phyloP scores from a whole-genome alignment of 2,797 vertebrate genomes.

The Macropus fuliginosus region DNA sequence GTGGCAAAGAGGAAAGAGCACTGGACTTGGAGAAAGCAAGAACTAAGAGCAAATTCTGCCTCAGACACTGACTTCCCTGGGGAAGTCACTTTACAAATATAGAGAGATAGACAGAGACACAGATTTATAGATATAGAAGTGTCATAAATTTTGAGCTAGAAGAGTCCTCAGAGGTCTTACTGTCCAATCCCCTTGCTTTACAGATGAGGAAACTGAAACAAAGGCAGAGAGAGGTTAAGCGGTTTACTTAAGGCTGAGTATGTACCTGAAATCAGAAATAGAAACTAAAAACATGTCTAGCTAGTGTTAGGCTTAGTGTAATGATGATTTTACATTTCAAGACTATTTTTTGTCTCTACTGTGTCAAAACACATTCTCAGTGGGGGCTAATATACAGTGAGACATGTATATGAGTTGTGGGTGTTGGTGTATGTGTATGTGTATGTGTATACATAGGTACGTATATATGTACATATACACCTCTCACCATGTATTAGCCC shows the following conservation, averaged over 20 bases:
- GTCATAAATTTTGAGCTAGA: no score
- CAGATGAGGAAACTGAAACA: background rate
- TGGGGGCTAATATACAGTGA: background rate
- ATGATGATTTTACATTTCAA: background rate
- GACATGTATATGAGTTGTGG: no score
- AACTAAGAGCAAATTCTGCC: background rate
- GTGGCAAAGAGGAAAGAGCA: background rate
- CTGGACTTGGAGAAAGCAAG: background rate
- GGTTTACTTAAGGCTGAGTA: background rate
- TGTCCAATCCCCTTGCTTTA: background rate
- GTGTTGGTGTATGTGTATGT: no score
- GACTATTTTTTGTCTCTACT: background rate
- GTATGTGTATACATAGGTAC: no score
- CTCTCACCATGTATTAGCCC: background rate
- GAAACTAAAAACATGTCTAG: background rate
- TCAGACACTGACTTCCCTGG: background rate
- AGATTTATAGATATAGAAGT: no score
- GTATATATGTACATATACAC: no score
- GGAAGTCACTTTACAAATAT: background rate
- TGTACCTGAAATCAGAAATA: background rate
- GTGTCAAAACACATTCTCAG: background rate
- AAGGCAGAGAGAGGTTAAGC: background rate
- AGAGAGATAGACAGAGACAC: background rate
- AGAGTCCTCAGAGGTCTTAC: background rate
- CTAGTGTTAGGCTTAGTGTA: background rate